A percentile compares a stretch with the other conserved stretches of the same genome.
phyloP scores from a whole-genome alignment of 1,140 invertebrate genomes.

The Anagrus nilaparvatae region DNA sequence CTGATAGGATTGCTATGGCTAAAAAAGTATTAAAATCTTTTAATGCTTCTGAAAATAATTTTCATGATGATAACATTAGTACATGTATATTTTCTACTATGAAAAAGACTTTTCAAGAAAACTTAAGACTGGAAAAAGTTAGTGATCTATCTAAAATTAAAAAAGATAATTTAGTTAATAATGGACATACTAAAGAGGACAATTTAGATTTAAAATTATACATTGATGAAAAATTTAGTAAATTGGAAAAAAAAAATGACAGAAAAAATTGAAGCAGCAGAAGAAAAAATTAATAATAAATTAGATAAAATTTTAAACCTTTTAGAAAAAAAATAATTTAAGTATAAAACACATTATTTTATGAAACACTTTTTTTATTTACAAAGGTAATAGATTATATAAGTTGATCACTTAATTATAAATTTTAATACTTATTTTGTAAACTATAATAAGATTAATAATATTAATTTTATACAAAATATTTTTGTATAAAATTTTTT shows the following conservation, averaged over 20 bases:
- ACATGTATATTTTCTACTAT: slow-evolving; percentile 12
- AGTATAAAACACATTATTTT: too few species aligned
- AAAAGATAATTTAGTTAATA: slow-evolving; percentile 7
- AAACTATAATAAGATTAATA: too few species aligned
- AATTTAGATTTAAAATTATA: slow-evolving; percentile 20
- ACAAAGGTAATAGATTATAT: too few species aligned
- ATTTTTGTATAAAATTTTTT: too few species aligned
- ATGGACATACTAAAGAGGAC: slow-evolving; percentile 5
- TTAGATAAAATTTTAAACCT: slow-evolving; percentile 29
- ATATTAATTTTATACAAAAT: too few species aligned
- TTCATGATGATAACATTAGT: slow-evolving; percentile 17
- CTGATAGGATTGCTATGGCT: slow-evolving; percentile 15
- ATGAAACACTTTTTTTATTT: too few species aligned
- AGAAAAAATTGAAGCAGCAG: slow-evolving; percentile 27
- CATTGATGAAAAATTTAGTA: slow-evolving; percentile 33
- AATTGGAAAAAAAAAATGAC: slow-evolving; percentile 33
- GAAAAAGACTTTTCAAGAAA: slow-evolving; percentile 2
- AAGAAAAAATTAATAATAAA: slow-evolving; percentile 28
- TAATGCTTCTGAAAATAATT: slow-evolving; percentile 14
- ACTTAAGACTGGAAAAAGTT: background rate
- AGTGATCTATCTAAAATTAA: background rate
- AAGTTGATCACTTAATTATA: too few species aligned
- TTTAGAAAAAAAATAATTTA: too few species aligned
- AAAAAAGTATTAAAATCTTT: slow-evolving; percentile 20
- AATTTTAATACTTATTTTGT: too few species aligned